phyloP scores from a whole-genome alignment of 2,113 vertebrate genomes.

The Capreolus pygargus region DNA sequence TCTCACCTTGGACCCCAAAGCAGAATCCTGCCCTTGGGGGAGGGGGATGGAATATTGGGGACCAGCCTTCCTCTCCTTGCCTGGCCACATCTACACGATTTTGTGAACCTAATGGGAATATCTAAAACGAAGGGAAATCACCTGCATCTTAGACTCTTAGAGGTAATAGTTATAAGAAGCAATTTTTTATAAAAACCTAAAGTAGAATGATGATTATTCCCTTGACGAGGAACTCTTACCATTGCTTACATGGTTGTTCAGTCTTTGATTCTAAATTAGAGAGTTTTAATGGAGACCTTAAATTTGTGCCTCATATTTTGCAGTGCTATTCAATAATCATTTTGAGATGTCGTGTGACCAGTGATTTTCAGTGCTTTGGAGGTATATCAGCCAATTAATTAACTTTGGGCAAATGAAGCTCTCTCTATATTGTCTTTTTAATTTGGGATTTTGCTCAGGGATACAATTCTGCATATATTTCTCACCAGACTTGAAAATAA shows the following conservation, averaged over 20 bases:
- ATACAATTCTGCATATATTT: background rate
- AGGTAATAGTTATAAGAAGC: background rate
- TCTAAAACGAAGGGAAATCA: background rate
- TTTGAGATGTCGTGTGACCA: background rate
- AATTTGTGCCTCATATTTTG: background rate
- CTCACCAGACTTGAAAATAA: background rate
- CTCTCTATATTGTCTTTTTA: background rate
- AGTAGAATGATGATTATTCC: background rate
- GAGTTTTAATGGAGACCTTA: background rate
- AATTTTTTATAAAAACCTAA: background rate
- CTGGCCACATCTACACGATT: background rate
- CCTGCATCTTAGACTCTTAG: background rate
- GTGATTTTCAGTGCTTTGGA: background rate
- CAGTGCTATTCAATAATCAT: background rate
- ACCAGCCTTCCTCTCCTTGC: background rate
- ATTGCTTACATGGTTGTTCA: background rate
- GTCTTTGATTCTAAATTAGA: background rate
- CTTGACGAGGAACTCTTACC: background rate
- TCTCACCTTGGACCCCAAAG: background rate
- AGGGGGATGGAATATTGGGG: fast-evolving
- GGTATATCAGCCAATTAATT: background rate
- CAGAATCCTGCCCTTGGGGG: fast-evolving
- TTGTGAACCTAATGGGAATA: background rate
- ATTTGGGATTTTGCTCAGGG: background rate
- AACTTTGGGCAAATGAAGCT: background rate